phyloP scores from a whole-genome alignment of 2,113 vertebrate genomes.

The Leptocoma aspasia region DNA sequence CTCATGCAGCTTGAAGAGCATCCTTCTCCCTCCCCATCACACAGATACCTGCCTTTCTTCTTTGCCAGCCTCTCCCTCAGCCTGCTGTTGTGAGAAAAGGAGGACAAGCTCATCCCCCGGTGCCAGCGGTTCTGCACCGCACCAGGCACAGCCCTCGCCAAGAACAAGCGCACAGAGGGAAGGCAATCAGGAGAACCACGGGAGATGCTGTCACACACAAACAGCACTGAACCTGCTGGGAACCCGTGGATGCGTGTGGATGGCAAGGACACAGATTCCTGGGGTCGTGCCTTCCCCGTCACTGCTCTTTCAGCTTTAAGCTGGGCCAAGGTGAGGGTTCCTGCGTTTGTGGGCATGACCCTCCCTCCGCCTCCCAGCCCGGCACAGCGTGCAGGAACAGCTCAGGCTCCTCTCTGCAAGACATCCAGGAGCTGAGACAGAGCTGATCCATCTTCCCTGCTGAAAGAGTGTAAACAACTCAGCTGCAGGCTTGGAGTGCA shows the following conservation, averaged over 20 bases:
- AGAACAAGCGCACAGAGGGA: neutral
- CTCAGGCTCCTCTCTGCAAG: neutral
- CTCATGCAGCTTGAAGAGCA: accelerated
- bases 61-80: neutral
- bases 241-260: accelerated
- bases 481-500: neutral
- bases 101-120: neutral
- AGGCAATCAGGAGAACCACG: neutral
- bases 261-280: neutral
- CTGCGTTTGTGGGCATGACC: accelerated
- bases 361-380: neutral
- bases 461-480: slow-evolving; percentile 26
- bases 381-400: neutral
- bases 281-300: neutral
- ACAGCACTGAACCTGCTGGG: neutral
- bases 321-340: neutral
- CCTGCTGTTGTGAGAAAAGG: neutral
- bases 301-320: neutral
- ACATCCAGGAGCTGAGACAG: neutral
- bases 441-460: neutral
- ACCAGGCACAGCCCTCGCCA: neutral
- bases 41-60: neutral
- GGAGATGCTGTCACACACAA: neutral
- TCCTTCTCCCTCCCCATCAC: neutral
- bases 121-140: neutral